These are phyloP conservation scores for Miichthys miiuy DNA, from an alignment of 2,797 vertebrate species.

Conservation along the genomic window DNA sequence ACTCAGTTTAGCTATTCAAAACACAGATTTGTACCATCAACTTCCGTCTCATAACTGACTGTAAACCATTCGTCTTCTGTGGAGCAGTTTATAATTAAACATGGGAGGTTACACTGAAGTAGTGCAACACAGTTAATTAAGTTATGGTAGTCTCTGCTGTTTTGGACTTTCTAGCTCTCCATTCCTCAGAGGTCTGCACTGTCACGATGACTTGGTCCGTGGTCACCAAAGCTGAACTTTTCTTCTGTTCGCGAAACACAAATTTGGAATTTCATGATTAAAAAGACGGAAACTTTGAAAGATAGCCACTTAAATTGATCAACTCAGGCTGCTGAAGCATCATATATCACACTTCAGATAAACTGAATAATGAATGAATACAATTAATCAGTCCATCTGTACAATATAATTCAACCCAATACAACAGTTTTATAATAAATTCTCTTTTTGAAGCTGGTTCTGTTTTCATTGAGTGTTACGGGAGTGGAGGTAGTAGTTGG, in stretches of 20 bases:
- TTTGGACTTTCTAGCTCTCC: too few species aligned
- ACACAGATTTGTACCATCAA: too few species aligned
- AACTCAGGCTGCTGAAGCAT: background rate
- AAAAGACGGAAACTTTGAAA: background rate
- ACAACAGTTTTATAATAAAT: background rate
- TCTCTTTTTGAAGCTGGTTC: background rate
- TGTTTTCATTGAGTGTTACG: background rate
- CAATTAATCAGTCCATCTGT: background rate
- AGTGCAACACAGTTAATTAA: too few species aligned
- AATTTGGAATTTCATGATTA: background rate
- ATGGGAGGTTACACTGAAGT: background rate
- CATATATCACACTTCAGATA: background rate
- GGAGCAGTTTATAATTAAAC: too few species aligned
- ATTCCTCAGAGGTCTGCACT: too few species aligned
- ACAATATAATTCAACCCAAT: too few species aligned
- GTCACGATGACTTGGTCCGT: too few species aligned
- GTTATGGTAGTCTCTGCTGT: too few species aligned
- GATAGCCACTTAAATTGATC: background rate
- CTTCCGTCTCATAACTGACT: too few species aligned
- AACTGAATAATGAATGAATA: background rate
- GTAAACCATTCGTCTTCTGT: too few species aligned
- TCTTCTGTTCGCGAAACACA: background rate
- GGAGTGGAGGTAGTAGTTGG: background rate
- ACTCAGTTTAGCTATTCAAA: too few species aligned
- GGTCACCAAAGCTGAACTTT: too few species aligned